Conservation (phyloP, 2,797 vertebrate genomes). For the Fistularia commersonii region DNA sequence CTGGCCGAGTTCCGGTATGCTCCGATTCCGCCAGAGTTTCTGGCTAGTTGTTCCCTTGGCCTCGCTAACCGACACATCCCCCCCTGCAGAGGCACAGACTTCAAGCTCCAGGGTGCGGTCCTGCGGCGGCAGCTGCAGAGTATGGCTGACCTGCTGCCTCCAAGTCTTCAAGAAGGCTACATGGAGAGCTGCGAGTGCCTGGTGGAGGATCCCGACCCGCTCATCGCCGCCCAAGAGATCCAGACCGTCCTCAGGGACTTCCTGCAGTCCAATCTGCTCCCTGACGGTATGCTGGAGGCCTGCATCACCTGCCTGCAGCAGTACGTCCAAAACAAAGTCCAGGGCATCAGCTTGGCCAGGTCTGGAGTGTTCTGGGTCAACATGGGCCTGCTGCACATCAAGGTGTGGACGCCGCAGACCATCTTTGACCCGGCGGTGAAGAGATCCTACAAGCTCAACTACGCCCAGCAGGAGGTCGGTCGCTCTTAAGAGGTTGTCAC, state of each 20-base stretch:
- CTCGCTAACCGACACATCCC: background rate
- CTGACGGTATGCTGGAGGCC: slow-evolving; percentile 81
- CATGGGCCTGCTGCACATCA: slow-evolving; percentile 90
- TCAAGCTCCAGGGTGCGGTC: slow-evolving; percentile 81
- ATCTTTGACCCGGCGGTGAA: slow-evolving; percentile 93
- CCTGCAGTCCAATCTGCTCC: slow-evolving; percentile 75
- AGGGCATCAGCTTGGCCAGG: slow-evolving; percentile 63
- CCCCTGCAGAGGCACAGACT: slow-evolving; percentile 74
- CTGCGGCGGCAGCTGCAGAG: slow-evolving; percentile 82
- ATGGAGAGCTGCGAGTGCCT: slow-evolving; percentile 82
- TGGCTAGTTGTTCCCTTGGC: background rate
- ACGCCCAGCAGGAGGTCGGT: slow-evolving; percentile 87
- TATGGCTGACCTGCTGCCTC: slow-evolving; percentile 82
- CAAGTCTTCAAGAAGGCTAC: slow-evolving; percentile 78
- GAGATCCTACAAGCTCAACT: slow-evolving; percentile 90
- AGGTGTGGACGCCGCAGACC: slow-evolving; percentile 90
- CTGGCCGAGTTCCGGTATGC: slow-evolving; percentile 86
- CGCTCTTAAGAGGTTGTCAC: slow-evolving; percentile 7
- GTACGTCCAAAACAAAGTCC: slow-evolving; percentile 72
- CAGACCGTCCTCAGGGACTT: slow-evolving; percentile 78
- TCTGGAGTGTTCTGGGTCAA: slow-evolving; percentile 91
- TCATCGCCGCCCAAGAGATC: slow-evolving; percentile 78
- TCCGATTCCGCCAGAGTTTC: background rate
- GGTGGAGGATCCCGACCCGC: slow-evolving; percentile 68
- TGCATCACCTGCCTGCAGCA: slow-evolving; percentile 84